Percentiles rank a stretch among this genome's conserved stretches.
These are phyloP conservation scores for Mungos mungo DNA, from an alignment of 2,113 vertebrate species.

Conservation along the genomic window DNA sequence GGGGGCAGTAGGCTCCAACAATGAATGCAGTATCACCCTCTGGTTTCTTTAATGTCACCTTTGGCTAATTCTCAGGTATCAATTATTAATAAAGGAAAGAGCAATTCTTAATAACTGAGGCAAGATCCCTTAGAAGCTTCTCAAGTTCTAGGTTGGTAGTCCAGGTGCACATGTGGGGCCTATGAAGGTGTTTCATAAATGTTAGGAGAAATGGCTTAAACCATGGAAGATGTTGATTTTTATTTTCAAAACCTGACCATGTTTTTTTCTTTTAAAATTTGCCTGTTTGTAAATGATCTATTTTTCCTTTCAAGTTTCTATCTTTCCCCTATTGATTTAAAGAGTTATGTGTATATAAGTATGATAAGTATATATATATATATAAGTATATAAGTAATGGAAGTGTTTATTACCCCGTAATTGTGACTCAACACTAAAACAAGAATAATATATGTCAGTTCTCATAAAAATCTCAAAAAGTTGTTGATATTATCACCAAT, in stretches of 20 bases:
- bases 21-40: neutral
- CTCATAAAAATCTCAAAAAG: conserved; percentile 8
- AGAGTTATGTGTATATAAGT: neutral
- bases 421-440: neutral
- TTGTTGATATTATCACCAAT: neutral
- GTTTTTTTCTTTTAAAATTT: neutral
- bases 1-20: neutral
- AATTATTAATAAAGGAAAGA: neutral
- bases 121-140: neutral
- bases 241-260: neutral
- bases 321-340: conserved; percentile 11
- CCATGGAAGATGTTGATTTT: neutral
- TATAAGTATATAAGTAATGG: too few relatives aligned
- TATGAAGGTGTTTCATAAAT: neutral
- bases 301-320: neutral
- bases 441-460: neutral
- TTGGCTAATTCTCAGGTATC: neutral
- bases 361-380: neutral
- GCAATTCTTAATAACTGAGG: neutral
- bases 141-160: neutral
- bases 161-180: neutral
- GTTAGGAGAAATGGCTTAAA: neutral
- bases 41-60: neutral
- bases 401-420: neutral
- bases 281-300: neutral